phyloP scores from a whole-genome alignment of 2,888 invertebrate genomes.

The Silvanus unidentatus region DNA sequence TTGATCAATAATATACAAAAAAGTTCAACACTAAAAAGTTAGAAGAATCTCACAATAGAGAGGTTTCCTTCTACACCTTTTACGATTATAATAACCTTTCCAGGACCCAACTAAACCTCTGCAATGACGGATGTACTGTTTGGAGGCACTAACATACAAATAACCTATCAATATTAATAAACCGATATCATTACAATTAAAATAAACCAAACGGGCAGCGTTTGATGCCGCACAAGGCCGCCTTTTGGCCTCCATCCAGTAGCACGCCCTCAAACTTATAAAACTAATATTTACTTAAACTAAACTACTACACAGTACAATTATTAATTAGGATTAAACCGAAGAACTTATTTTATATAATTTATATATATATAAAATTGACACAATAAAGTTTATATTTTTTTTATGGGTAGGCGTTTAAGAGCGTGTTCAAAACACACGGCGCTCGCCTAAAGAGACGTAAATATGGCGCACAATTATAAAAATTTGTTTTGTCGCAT shows the following conservation, averaged over 20 bases:
- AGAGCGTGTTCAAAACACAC: constrained; percentile 33
- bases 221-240: constrained; percentile 9
- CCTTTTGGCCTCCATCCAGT: constrained; percentile 33
- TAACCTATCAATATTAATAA: no score
- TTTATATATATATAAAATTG: constrained; percentile 40
- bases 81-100: constrained; percentile 77
- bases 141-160: constrained; percentile 28
- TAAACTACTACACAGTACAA: constrained; percentile 33
- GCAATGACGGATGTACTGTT: constrained; percentile 59
- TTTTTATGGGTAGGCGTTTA: constrained; percentile 27
- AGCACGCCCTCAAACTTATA: constrained; percentile 31
- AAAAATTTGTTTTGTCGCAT: constrained; percentile 35
- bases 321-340: constrained; percentile 11
- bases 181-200: neutral
- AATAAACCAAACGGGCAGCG: neutral
- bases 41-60: constrained; percentile 11
- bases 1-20: constrained; percentile 30
- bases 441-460: constrained; percentile 46
- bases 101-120: constrained; percentile 74
- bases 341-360: constrained; percentile 8
- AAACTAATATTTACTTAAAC: constrained; percentile 23
- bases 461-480: constrained; percentile 47
- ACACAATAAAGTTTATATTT: constrained; percentile 40
- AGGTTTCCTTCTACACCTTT: constrained; percentile 64
- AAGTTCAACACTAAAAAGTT: constrained; percentile 15